Conservation (phyloP, 1,140 invertebrate genomes). For the Drosophila rufa region DNA sequence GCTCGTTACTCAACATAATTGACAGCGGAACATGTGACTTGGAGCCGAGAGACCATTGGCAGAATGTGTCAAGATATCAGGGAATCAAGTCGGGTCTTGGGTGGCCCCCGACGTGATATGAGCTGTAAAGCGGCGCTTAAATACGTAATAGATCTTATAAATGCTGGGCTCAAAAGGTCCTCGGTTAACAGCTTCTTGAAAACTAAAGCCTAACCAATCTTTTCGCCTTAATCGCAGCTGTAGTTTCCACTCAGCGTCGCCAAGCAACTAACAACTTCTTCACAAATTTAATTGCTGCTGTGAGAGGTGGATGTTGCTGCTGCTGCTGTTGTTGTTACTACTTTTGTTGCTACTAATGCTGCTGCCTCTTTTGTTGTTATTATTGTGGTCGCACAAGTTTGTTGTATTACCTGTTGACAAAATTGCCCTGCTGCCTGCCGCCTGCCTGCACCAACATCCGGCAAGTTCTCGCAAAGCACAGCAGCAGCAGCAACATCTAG, state of each 20-base stretch:
- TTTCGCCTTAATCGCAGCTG: slow-evolving; percentile 18
- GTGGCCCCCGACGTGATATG: slow-evolving; percentile 7
- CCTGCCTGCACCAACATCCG: slow-evolving; percentile 65
- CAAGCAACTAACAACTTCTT: slow-evolving; percentile 33
- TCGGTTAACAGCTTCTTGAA: slow-evolving; percentile 14
- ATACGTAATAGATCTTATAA: background rate
- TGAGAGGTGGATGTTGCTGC: slow-evolving; percentile 23
- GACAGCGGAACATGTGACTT: slow-evolving; percentile 44
- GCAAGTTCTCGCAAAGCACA: slow-evolving; percentile 53
- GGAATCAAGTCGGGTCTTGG: slow-evolving; percentile 28
- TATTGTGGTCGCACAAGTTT: slow-evolving; percentile 63
- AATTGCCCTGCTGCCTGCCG: slow-evolving; percentile 46
- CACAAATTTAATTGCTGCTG: slow-evolving; percentile 56
- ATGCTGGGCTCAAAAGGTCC: slow-evolving; percentile 9
- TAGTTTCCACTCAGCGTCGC: slow-evolving; percentile 21
- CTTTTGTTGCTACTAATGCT: slow-evolving; percentile 14
- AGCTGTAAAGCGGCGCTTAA: slow-evolving; percentile 4
- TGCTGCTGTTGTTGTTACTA: background rate
- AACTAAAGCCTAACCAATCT: slow-evolving; percentile 23
- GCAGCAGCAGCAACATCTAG: slow-evolving; percentile 41
- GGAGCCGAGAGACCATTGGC: slow-evolving; percentile 32
- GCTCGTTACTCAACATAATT: slow-evolving; percentile 50
- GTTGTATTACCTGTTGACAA: slow-evolving; percentile 77
- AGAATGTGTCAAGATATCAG: slow-evolving; percentile 48
- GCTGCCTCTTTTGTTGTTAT: slow-evolving; percentile 37